These are phyloP conservation scores for Podocnemis expansa DNA, from an alignment of 2,113 vertebrate species.

Conservation along the genomic window DNA sequence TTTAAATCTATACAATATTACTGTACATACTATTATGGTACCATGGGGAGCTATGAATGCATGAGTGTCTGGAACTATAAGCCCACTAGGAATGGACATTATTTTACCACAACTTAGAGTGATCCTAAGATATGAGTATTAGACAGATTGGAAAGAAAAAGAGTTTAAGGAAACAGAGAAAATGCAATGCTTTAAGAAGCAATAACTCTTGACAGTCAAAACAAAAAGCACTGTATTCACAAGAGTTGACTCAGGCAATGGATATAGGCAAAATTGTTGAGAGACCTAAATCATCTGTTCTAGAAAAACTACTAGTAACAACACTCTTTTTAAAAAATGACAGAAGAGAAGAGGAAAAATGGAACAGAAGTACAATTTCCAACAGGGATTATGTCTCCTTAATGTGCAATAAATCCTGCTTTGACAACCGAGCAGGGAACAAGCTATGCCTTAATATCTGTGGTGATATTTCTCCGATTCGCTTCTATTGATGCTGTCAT, in stretches of 20 bases:
- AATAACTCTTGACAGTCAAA: background rate
- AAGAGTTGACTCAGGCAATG: background rate
- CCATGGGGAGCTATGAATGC: background rate
- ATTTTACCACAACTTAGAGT: background rate
- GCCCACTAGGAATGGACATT: background rate
- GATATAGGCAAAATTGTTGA: background rate
- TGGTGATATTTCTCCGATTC: background rate
- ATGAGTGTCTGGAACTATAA: background rate
- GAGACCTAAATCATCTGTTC: background rate
- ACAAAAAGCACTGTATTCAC: background rate
- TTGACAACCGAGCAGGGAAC: background rate
- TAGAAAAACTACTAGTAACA: background rate
- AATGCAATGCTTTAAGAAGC: background rate
- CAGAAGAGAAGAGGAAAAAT: background rate
- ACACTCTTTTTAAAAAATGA: fast-evolving
- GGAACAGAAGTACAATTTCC: background rate
- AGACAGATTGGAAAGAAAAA: background rate
- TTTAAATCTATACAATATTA: background rate
- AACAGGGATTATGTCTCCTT: background rate
- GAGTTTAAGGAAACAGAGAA: background rate
- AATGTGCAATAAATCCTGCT: background rate
- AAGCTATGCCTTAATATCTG: background rate
- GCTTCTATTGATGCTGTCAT: background rate
- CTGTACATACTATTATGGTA: background rate
- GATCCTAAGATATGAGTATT: background rate